Conservation (phyloP, 2,113 vertebrate genomes). For the Rhodinocichla rosea region DNA sequence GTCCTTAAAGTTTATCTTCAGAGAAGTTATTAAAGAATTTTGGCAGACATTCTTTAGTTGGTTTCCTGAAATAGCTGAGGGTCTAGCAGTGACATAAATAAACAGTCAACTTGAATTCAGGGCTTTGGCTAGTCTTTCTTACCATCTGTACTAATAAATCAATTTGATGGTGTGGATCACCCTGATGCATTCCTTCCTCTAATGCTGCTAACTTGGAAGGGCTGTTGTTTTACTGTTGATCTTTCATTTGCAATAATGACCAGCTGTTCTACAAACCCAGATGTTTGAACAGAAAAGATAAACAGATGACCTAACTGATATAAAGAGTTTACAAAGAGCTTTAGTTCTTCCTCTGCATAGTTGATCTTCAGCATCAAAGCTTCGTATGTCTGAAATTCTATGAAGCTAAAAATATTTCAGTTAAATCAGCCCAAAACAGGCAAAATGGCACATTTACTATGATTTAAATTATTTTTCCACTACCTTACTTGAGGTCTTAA, state of each 20-base stretch:
- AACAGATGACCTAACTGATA: constrained; percentile 61
- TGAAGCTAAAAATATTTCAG: background rate
- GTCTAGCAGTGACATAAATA: constrained; percentile 45
- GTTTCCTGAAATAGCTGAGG: constrained; percentile 41
- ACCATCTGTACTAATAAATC: constrained; percentile 65
- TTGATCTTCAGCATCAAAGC: constrained; percentile 24
- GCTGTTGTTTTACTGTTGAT: constrained; percentile 29
- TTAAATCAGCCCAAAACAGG: background rate
- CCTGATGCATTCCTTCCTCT: background rate
- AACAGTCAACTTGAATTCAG: constrained; percentile 29
- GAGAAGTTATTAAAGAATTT: background rate
- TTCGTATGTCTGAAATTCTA: background rate
- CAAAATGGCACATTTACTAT: background rate
- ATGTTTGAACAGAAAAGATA: constrained; percentile 53
- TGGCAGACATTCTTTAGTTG: background rate
- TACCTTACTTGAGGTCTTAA: background rate
- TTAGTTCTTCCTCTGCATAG: background rate
- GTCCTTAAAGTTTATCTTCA: background rate
- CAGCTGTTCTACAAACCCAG: constrained; percentile 50
- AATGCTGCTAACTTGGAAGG: constrained; percentile 10
- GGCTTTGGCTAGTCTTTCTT: constrained; percentile 27
- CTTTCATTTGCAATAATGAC: constrained; percentile 37
- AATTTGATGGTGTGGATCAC: constrained; percentile 47
- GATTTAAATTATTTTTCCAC: background rate
- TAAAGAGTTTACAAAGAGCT: constrained; percentile 28